Percentiles rank a stretch among this genome's conserved stretches.
Evolutionary conservation across 2,113 vertebrate genomes (phyloP).

Genomic region (Ifrita kowaldi): DNA sequence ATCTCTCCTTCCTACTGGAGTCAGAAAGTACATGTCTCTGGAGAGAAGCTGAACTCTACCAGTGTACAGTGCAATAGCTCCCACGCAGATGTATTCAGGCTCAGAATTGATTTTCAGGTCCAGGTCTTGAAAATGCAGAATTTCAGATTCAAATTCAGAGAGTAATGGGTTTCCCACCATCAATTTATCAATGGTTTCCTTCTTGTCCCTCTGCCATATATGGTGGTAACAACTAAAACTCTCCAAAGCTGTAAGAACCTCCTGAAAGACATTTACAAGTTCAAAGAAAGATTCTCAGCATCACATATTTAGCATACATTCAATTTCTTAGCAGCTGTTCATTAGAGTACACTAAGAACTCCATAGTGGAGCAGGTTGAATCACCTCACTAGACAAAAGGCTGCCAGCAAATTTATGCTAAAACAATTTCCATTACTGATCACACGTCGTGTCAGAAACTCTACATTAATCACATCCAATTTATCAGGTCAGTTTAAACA

Average conservation of each 20-base stretch:
- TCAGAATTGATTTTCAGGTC: constrained; percentile 85
- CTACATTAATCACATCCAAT: not conserved
- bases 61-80: constrained; percentile 87
- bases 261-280: constrained; percentile 72
- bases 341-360: not conserved
- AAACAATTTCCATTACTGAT: not conserved
- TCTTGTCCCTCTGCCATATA: constrained; percentile 88
- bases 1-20: not conserved
- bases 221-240: constrained; percentile 84
- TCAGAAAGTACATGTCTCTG: not conserved
- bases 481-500: not conserved
- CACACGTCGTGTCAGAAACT: not conserved
- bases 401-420: not conserved
- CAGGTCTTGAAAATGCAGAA: constrained; percentile 84
- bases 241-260: constrained; percentile 79
- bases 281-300: not conserved
- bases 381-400: not conserved
- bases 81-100: constrained; percentile 84
- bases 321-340: not conserved
- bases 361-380: not conserved
- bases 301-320: not conserved
- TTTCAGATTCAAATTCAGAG: constrained; percentile 90
- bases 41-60: constrained; percentile 69
- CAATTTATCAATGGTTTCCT: constrained; percentile 79
- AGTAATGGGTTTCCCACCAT: constrained; percentile 78